Evolutionary conservation across 2,888 invertebrate genomes (phyloP).

Genomic region (Drepanosiphum platanoidis): DNA sequence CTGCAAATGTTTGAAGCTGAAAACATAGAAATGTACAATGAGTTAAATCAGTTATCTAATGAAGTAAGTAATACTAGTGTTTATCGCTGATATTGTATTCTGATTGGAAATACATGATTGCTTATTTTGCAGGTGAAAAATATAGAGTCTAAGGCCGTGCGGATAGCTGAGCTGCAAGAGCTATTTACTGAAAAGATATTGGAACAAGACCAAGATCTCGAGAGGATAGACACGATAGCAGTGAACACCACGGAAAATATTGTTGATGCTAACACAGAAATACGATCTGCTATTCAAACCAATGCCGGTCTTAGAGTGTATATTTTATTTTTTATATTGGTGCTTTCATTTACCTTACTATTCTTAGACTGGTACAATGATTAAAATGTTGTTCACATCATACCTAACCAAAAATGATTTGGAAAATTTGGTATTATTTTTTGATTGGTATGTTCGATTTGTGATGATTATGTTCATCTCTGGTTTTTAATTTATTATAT

Average conservation of each 20-base stretch:
- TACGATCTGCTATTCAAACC: conserved; percentile 94
- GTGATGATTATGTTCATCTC: neutral
- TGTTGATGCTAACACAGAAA: conserved; percentile 95
- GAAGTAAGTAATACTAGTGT: conserved; percentile 71
- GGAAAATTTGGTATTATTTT: neutral
- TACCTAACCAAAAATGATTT: neutral
- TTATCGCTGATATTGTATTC: neutral
- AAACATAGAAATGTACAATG: conserved; percentile 86
- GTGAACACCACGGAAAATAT: conserved; percentile 95
- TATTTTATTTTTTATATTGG: conserved; percentile 92
- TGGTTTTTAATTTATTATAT: neutral
- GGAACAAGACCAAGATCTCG: conserved; percentile 93
- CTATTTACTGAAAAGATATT: conserved; percentile 95
- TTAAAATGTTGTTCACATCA: conserved; percentile 67
- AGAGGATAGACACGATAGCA: conserved; percentile 87
- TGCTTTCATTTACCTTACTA: conserved; percentile 93
- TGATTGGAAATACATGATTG: neutral
- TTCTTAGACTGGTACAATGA: conserved; percentile 99
- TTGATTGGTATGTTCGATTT: neutral
- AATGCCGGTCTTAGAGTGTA: conserved; percentile 95
- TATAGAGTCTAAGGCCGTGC: conserved; percentile 91
- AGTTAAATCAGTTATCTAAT: conserved; percentile 87
- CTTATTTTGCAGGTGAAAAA: conserved; percentile 72
- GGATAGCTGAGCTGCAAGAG: conserved; percentile 94
- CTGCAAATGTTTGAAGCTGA: conserved; percentile 93